Percentiles rank a stretch among this genome's conserved stretches.
phyloP scores from a whole-genome alignment of 2,797 vertebrate genomes.

The Oreonectes daqikongensis region DNA sequence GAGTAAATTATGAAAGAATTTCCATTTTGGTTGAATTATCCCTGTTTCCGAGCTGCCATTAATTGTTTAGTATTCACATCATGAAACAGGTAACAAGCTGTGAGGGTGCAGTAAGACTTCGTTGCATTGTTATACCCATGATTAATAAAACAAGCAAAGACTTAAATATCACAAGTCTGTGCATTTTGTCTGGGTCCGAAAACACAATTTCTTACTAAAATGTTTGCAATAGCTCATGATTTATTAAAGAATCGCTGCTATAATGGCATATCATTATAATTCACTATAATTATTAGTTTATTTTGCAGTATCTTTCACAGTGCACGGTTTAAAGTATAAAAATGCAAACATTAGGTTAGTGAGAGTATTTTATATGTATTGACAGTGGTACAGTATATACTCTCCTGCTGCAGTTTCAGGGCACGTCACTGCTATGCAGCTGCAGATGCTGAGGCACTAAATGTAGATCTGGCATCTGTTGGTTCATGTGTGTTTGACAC shows the following conservation, averaged over 20 bases:
- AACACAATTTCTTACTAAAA: not conserved
- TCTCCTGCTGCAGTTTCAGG: constrained; percentile 30
- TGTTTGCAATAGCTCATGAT: constrained; percentile 1
- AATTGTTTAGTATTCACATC: constrained; percentile 8
- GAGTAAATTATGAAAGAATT: no score
- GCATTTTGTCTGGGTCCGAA: not conserved
- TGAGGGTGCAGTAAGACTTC: not conserved
- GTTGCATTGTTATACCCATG: not conserved
- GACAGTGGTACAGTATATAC: not conserved
- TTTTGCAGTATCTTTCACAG: not conserved
- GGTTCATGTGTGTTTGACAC: not conserved
- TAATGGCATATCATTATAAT: not conserved
- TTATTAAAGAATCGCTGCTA: not conserved
- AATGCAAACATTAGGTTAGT: not conserved
- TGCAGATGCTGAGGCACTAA: constrained; percentile 38
- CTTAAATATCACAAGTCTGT: not conserved
- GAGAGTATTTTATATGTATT: not conserved
- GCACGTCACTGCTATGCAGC: constrained; percentile 13
- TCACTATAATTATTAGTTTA: not conserved
- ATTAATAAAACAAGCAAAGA: constrained; percentile 13
- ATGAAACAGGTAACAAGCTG: not conserved
- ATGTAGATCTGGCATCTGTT: constrained; percentile 35
- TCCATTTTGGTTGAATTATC: no score
- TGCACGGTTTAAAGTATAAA: not conserved
- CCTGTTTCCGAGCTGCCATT: no score